Conservation (phyloP, 1,140 invertebrate genomes). For the Stegodyphus mimosarum region DNA sequence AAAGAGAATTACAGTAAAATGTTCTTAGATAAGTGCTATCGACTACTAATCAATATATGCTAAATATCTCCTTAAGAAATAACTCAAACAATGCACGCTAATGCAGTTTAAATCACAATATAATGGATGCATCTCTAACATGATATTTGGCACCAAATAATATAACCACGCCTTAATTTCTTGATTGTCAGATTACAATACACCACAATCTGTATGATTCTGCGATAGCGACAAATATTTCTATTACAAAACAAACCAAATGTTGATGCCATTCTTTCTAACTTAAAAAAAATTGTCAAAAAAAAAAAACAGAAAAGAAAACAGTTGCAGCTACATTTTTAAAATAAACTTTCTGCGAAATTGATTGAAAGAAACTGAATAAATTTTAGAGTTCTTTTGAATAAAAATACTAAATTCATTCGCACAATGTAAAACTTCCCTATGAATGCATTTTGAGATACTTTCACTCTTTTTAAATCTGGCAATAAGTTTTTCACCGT, state of each 20-base stretch:
- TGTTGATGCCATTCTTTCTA: constrained; percentile 15
- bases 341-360: no score
- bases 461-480: no score
- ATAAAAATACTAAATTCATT: no score
- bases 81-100: neutral
- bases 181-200: constrained; percentile 35
- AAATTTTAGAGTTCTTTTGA: no score
- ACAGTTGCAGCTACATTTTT: no score
- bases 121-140: neutral
- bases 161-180: constrained; percentile 34
- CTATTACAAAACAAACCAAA: constrained; percentile 52
- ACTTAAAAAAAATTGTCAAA: no score
- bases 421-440: no score
- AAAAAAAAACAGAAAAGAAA: no score
- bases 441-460: no score
- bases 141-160: neutral
- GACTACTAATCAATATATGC: neutral
- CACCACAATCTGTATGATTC: constrained; percentile 9
- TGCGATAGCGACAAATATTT: constrained; percentile 7
- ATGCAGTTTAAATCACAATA: neutral
- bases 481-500: no score
- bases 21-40: neutral
- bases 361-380: no score
- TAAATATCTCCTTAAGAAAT: neutral
- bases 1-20: neutral